Conservation (phyloP, 2,888 invertebrate genomes). For the Alentia gelatinosa region DNA sequence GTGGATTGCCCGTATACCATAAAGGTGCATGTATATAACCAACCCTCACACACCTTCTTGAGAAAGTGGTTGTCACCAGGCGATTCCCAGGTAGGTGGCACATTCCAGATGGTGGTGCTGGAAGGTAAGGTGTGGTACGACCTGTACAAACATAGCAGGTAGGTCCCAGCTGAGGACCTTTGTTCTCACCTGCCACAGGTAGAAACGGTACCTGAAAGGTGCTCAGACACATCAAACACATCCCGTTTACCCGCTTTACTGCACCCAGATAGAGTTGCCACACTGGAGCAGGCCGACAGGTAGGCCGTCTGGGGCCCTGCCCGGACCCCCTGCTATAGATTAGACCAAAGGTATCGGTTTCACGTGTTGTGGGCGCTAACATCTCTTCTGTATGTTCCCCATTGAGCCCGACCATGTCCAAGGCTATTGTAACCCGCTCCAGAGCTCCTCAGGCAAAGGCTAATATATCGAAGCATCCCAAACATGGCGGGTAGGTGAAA, state of each 20-base stretch:
- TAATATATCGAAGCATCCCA: slow-evolving; percentile 12
- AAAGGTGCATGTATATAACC: background rate
- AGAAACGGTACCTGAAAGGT: background rate
- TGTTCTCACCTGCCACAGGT: slow-evolving; percentile 30
- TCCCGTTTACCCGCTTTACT: background rate
- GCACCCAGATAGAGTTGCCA: slow-evolving; percentile 5
- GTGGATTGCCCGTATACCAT: background rate
- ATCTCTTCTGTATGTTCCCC: background rate
- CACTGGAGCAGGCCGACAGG: background rate
- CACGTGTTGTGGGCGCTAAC: background rate
- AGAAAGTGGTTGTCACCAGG: background rate
- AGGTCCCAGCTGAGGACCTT: background rate
- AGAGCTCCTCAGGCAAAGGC: background rate
- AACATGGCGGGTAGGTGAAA: slow-evolving; percentile 28
- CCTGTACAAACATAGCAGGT: background rate
- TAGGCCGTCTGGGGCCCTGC: background rate
- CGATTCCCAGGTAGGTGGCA: background rate
- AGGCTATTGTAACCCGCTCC: background rate
- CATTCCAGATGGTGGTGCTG: slow-evolving; percentile 1
- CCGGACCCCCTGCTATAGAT: background rate
- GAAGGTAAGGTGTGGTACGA: background rate
- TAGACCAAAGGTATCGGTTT: slow-evolving; percentile 15
- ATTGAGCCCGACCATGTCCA: background rate
- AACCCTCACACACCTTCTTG: background rate
- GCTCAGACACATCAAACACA: background rate